phyloP scores from a whole-genome alignment of 2,888 invertebrate species.

The Drosophila birchii region DNA sequence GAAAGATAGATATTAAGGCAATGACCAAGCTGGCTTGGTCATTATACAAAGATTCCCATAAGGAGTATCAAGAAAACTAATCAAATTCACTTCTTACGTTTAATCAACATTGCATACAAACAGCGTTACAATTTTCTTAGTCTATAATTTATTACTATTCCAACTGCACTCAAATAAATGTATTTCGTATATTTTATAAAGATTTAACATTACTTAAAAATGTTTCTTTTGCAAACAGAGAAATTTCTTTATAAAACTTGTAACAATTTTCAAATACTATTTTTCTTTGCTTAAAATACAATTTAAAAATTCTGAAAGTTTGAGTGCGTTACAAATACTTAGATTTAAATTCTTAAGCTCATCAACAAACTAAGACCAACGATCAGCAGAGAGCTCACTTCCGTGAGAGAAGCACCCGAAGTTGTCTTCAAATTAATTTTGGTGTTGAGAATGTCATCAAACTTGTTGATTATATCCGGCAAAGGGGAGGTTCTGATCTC shows the following conservation, averaged over 20 bases:
- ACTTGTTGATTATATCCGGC: conserved; percentile 86
- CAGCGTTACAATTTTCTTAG: conserved; percentile 38
- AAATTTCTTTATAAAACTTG: not conserved
- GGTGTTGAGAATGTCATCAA: conserved; percentile 86
- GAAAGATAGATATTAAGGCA: conserved; percentile 46
- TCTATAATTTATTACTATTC: conserved; percentile 43
- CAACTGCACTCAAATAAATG: conserved; percentile 39
- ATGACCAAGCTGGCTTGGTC: conserved; percentile 58
- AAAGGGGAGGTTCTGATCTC: conserved; percentile 86
- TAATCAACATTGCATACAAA: conserved; percentile 53
- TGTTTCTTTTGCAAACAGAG: not conserved
- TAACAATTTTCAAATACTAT: not conserved
- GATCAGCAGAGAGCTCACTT: conserved; percentile 27
- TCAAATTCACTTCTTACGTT: conserved; percentile 59
- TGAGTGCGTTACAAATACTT: conserved; percentile 9
- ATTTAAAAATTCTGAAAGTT: not conserved
- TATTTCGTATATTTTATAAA: conserved; percentile 22
- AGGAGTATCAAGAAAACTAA: conserved; percentile 9
- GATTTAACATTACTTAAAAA: not conserved
- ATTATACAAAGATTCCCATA: not conserved
- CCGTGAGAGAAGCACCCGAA: conserved; percentile 16
- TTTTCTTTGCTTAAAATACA: not conserved
- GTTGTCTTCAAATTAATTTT: conserved; percentile 37
- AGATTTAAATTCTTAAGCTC: conserved; percentile 30
- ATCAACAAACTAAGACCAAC: conserved; percentile 30